Percentiles rank a stretch among this genome's conserved stretches.
Evolutionary conservation across 2,797 vertebrate species (phyloP).

Genomic region (Platalea minor): DNA sequence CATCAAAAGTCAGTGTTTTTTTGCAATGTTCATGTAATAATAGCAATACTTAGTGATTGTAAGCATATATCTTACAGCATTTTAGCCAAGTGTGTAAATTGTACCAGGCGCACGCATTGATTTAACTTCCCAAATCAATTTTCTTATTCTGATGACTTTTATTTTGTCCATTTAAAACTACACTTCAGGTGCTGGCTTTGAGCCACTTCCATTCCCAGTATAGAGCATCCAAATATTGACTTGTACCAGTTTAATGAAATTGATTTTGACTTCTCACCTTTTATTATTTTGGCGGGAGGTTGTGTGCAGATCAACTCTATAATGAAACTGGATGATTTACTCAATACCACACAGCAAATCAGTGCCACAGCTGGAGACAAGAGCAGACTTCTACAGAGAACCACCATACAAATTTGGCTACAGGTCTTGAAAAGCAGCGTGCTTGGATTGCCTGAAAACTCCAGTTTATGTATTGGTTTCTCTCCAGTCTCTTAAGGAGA

Average conservation of each 20-base stretch:
- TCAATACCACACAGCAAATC: slow-evolving; percentile 35
- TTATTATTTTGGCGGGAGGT: slow-evolving; percentile 46
- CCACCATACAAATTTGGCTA: neutral
- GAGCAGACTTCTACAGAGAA: neutral
- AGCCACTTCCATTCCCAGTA: slow-evolving; percentile 44
- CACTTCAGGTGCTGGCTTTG: slow-evolving; percentile 11
- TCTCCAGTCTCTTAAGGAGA: neutral
- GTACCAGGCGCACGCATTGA: slow-evolving; percentile 5
- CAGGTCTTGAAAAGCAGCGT: neutral
- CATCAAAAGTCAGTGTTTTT: neutral
- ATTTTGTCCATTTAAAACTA: slow-evolving; percentile 32
- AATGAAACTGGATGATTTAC: slow-evolving; percentile 49
- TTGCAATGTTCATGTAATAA: neutral
- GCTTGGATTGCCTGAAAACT: neutral
- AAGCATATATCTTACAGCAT: neutral
- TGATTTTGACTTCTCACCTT: slow-evolving; percentile 58
- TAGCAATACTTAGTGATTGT: slow-evolving; percentile 11
- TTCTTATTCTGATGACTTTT: slow-evolving; percentile 49
- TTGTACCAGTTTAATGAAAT: slow-evolving; percentile 44
- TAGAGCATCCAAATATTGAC: slow-evolving; percentile 45
- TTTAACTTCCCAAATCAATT: slow-evolving; percentile 46
- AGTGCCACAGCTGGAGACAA: slow-evolving; percentile 38
- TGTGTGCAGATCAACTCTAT: neutral
- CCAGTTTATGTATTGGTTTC: neutral
- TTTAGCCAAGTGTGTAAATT: slow-evolving; percentile 44